A percentile compares a stretch with the other conserved stretches of the same genome.
phyloP scores from a whole-genome alignment of 2,888 invertebrate species.

The Pristionchus mayeri region DNA sequence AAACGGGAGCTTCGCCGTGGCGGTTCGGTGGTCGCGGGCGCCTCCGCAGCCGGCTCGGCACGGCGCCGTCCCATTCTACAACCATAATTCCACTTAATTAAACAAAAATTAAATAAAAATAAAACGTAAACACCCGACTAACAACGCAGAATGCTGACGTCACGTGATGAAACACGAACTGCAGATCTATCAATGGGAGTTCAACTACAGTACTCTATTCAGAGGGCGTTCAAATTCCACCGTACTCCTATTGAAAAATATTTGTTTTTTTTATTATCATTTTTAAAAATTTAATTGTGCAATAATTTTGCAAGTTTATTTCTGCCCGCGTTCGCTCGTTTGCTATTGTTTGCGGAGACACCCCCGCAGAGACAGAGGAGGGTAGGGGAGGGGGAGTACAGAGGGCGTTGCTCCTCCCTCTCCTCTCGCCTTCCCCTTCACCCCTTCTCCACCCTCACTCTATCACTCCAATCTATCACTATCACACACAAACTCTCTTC shows the following conservation, averaged over 20 bases:
- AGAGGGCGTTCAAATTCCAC: not conserved
- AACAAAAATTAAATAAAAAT: too few relatives aligned
- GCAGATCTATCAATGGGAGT: not conserved
- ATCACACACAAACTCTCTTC: conserved; percentile 13
- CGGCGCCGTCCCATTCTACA: conserved; percentile 26
- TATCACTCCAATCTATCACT: conserved; percentile 21
- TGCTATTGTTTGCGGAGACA: conserved; percentile 40
- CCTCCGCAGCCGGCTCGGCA: not conserved
- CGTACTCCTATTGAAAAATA: not conserved
- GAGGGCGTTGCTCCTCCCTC: conserved; percentile 10
- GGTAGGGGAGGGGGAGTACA: conserved; percentile 7
- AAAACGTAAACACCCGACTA: not conserved
- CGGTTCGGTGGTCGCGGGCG: not conserved
- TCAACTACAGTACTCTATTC: not conserved
- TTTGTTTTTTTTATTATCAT: not conserved
- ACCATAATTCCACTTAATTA: too few relatives aligned
- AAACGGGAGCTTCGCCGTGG: not conserved
- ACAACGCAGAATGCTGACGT: too few relatives aligned
- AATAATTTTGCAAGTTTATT: not conserved
- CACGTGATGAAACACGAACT: too few relatives aligned
- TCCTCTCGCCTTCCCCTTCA: not conserved
- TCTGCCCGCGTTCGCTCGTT: not conserved
- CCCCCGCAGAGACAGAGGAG: not conserved
- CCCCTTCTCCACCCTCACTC: not conserved
- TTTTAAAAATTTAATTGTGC: not conserved